These are phyloP conservation scores for Agelastica alni DNA, from an alignment of 2,888 invertebrate genomes.

Conservation along the genomic window DNA sequence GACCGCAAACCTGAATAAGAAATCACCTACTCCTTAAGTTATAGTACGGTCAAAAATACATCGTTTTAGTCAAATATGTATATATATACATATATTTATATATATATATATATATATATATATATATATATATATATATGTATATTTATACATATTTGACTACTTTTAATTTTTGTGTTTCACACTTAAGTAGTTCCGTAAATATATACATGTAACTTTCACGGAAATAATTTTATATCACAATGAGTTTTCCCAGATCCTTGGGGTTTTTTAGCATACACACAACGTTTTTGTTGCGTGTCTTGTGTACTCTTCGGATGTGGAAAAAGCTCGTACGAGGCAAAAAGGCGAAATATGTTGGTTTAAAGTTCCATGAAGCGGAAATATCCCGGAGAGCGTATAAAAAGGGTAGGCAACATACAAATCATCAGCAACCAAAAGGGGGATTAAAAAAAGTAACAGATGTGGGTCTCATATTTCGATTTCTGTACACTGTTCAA, in stretches of 20 bases:
- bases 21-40: no score
- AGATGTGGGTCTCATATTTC: constrained; percentile 45
- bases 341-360: constrained; percentile 43
- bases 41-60: no score
- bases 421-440: constrained; percentile 47
- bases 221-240: constrained; percentile 11
- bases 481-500: constrained; percentile 33
- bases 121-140: no score
- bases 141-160: no score
- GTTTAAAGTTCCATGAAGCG: constrained; percentile 49
- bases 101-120: no score
- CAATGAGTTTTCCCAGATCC: background rate
- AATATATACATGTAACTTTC: background rate
- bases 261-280: constrained; percentile 3
- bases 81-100: no score
- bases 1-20: no score
- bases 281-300: constrained; percentile 25
- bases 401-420: constrained; percentile 47
- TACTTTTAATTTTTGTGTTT: no score
- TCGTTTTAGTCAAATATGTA: no score
- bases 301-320: constrained; percentile 26
- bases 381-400: constrained; percentile 45
- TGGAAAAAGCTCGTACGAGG: constrained; percentile 25
- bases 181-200: no score
- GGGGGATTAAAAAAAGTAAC: constrained; percentile 47